Conservation (phyloP, 2,888 invertebrate species). For the Tetheella fluctuosa region DNA sequence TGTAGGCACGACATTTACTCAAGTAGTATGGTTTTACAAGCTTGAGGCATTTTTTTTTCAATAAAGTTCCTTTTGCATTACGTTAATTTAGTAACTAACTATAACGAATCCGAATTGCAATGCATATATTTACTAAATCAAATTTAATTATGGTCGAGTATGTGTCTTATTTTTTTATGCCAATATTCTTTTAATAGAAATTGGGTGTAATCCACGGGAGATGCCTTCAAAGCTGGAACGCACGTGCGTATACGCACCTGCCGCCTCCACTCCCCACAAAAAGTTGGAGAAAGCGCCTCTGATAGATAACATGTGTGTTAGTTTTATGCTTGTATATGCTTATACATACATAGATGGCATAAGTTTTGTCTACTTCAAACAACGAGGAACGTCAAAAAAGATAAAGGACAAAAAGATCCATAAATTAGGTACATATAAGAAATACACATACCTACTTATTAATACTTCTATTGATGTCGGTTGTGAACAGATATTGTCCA, state of each 20-base stretch:
- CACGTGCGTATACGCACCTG: slow-evolving; percentile 80
- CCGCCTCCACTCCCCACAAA: slow-evolving; percentile 41
- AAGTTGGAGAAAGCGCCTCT: slow-evolving; percentile 18
- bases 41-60: background rate
- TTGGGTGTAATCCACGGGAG: slow-evolving; percentile 51
- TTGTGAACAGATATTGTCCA: too few relatives aligned
- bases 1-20: slow-evolving; percentile 32
- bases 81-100: too few relatives aligned
- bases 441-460: too few relatives aligned
- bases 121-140: too few relatives aligned
- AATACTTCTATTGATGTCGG: too few relatives aligned
- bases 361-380: too few relatives aligned
- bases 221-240: slow-evolving; percentile 61
- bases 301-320: background rate
- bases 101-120: too few relatives aligned
- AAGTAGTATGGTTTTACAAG: slow-evolving; percentile 26
- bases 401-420: too few relatives aligned
- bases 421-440: too few relatives aligned
- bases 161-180: background rate
- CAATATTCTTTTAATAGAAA: slow-evolving; percentile 32
- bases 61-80: background rate
- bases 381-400: too few relatives aligned
- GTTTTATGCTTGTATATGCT: background rate
- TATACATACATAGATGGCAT: too few relatives aligned
- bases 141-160: background rate